Evolutionary conservation across 2,797 vertebrate species (phyloP).

Genomic region (Halcyon chelicuti): DNA sequence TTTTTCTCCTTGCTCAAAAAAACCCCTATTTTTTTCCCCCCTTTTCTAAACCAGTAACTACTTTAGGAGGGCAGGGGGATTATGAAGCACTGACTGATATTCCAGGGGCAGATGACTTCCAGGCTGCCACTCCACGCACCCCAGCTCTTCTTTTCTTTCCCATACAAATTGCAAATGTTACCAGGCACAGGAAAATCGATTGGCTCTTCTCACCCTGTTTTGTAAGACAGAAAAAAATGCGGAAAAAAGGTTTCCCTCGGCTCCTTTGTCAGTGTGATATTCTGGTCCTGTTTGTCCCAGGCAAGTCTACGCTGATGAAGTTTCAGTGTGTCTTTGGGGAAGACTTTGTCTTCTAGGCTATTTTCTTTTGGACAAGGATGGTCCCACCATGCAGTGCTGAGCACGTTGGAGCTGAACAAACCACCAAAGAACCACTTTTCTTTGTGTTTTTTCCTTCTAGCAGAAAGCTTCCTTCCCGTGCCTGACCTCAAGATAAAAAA

Average conservation of each 20-base stretch:
- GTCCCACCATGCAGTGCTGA: background rate
- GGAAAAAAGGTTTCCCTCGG: background rate
- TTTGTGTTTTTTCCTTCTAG: background rate
- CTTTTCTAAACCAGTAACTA: background rate
- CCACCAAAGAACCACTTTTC: background rate
- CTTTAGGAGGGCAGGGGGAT: background rate
- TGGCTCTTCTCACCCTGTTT: background rate
- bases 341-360: background rate
- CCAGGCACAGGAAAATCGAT: background rate
- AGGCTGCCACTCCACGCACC: background rate
- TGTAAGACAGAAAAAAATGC: background rate
- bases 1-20: background rate
- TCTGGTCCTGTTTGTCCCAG: background rate
- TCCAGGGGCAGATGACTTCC: background rate
- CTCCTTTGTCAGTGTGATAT: constrained; percentile 10
- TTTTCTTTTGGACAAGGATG: constrained; percentile 10
- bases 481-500: background rate
- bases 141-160: background rate
- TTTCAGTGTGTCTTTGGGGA: constrained; percentile 20
- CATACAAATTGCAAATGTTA: background rate
- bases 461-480: background rate
- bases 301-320: background rate
- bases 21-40: background rate
- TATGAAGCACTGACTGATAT: background rate
- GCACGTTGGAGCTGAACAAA: background rate